Evolutionary conservation across 2,888 invertebrate genomes (phyloP).

Genomic region (Calameuta pallipes): DNA sequence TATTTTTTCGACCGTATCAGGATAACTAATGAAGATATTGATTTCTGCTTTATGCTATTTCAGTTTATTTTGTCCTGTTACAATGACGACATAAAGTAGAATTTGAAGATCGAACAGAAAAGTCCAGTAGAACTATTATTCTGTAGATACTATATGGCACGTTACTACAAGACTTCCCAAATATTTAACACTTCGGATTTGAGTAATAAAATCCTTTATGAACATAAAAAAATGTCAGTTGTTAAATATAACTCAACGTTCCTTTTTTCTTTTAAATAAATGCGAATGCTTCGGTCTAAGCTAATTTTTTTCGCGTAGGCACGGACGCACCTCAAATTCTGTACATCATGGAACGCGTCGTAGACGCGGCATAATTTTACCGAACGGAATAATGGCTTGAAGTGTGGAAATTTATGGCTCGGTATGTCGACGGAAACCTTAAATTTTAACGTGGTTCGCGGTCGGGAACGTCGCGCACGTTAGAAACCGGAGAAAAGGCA

Average conservation of each 20-base stretch:
- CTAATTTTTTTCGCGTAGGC: not conserved
- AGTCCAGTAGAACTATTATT: not conserved
- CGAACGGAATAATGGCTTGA: conserved; percentile 27
- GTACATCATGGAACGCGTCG: not conserved
- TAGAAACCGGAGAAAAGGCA: conserved; percentile 32
- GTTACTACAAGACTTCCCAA: not conserved
- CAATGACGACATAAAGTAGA: not conserved
- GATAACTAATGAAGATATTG: not conserved
- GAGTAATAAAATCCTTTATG: not conserved
- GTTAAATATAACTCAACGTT: not conserved
- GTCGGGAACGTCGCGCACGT: conserved; percentile 31
- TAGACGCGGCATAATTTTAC: not conserved
- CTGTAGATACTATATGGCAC: not conserved
- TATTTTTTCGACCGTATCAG: not conserved
- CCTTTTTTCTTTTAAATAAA: not conserved
- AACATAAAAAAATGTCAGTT: not conserved
- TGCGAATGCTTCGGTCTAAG: not conserved
- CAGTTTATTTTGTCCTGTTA: not conserved
- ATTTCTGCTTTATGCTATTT: not conserved
- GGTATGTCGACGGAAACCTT: conserved; percentile 62
- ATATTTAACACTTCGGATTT: not conserved
- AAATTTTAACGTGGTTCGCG: conserved; percentile 58
- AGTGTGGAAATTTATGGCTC: conserved; percentile 55
- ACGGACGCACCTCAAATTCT: not conserved
- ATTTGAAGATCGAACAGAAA: not conserved